Conservation (phyloP, 2,797 vertebrate species). For the Manis pentadactyla region DNA sequence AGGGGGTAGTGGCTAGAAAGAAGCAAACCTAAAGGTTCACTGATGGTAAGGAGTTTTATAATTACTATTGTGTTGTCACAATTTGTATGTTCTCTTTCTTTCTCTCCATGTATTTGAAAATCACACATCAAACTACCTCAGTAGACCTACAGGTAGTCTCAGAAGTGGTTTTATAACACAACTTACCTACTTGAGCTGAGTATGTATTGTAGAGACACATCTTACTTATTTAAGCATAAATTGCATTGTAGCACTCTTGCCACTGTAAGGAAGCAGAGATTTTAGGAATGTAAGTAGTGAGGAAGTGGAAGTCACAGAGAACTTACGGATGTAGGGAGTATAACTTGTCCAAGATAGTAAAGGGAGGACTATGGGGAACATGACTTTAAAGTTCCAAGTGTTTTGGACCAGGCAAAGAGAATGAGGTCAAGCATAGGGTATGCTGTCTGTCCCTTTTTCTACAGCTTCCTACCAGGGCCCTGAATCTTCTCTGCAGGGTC, state of each 20-base stretch:
- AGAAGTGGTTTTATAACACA: neutral
- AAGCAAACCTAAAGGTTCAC: neutral
- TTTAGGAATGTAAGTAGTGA: neutral
- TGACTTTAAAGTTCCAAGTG: neutral
- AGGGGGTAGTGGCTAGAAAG: neutral
- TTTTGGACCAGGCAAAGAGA: neutral
- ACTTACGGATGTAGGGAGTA: neutral
- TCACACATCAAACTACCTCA: neutral
- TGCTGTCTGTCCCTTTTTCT: neutral
- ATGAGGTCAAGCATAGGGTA: neutral
- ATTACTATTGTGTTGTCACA: neutral
- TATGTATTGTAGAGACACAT: neutral
- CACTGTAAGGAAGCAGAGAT: neutral
- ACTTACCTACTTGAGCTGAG: neutral
- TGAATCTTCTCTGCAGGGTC: neutral
- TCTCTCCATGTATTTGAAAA: neutral
- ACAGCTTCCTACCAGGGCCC: neutral
- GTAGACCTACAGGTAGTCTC: neutral
- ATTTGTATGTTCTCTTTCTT: neutral
- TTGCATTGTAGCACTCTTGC: neutral
- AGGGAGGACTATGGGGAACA: neutral
- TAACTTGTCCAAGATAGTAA: neutral
- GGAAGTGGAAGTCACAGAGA: neutral
- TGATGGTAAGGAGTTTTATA: neutral
- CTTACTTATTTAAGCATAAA: neutral